Evolutionary conservation across 2,113 vertebrate species (phyloP).

Genomic region (Uropsilus gracilis): DNA sequence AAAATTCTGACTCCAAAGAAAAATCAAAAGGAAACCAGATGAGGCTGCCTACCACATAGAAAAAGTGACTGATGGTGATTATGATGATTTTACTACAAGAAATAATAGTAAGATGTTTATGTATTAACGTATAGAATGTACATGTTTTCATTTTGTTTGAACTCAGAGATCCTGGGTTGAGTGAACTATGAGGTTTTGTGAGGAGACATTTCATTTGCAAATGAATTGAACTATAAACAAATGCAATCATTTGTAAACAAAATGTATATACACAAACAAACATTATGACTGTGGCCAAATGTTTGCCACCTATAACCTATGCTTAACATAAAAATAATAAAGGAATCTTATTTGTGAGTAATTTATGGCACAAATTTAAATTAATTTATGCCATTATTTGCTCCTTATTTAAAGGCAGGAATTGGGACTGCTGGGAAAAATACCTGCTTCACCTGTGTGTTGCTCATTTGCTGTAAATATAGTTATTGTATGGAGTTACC

Average conservation of each 20-base stretch:
- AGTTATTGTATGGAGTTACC: neutral
- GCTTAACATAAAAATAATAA: neutral
- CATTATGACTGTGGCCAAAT: neutral
- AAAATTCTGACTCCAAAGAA: neutral
- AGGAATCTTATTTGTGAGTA: neutral
- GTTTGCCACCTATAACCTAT: neutral
- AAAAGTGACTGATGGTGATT: neutral
- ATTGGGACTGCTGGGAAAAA: neutral
- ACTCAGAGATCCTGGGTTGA: neutral
- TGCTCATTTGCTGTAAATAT: neutral
- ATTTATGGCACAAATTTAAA: too few relatives aligned
- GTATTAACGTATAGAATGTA: neutral
- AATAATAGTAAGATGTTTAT: neutral
- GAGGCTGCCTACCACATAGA: neutral
- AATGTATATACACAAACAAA: neutral
- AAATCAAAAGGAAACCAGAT: neutral
- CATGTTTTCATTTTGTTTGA: neutral
- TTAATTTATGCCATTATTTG: neutral
- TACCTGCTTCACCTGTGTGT: accelerated
- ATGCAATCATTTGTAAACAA: neutral
- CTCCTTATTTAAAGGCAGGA: neutral
- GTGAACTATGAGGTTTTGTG: neutral
- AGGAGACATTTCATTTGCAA: neutral
- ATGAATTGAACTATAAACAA: conserved; percentile 1
- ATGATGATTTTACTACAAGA: too few relatives aligned